These are phyloP conservation scores for Cyanistes caeruleus DNA, from an alignment of 2,113 vertebrate genomes.

Conservation along the genomic window DNA sequence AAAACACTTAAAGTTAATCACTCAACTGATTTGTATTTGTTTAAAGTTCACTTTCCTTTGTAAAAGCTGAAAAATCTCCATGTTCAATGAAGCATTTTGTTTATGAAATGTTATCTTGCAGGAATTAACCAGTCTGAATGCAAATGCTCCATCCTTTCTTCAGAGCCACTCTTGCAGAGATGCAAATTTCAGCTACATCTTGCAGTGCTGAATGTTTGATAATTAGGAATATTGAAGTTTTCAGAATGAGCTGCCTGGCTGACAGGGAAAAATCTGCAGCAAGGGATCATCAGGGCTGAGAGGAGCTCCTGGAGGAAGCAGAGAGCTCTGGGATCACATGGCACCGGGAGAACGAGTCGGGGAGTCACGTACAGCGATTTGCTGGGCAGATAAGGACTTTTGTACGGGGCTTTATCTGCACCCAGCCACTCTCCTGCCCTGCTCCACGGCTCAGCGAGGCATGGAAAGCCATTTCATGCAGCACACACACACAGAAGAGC, in stretches of 20 bases:
- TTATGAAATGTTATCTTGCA: slow-evolving; percentile 68
- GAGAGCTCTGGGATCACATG: not conserved
- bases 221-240: slow-evolving; percentile 75
- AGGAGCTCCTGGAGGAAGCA: not conserved
- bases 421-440: not conserved
- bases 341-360: not conserved
- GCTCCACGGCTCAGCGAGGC: not conserved
- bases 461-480: not conserved
- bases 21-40: slow-evolving; percentile 63
- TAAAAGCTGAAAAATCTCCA: slow-evolving; percentile 60
- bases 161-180: slow-evolving; percentile 51
- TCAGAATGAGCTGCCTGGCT: slow-evolving; percentile 60
- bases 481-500: not conserved
- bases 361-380: slow-evolving; percentile 1
- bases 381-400: not conserved
- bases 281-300: slow-evolving; percentile 3
- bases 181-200: slow-evolving; percentile 72
- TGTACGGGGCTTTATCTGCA: not conserved
- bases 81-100: slow-evolving; percentile 70
- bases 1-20: slow-evolving; percentile 52
- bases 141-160: slow-evolving; percentile 61
- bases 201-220: slow-evolving; percentile 66
- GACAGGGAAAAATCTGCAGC: not conserved
- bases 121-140: slow-evolving; percentile 65
- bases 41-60: slow-evolving; percentile 60